Conservation (phyloP, 2,113 vertebrate genomes). For the Eidolon helvum region DNA sequence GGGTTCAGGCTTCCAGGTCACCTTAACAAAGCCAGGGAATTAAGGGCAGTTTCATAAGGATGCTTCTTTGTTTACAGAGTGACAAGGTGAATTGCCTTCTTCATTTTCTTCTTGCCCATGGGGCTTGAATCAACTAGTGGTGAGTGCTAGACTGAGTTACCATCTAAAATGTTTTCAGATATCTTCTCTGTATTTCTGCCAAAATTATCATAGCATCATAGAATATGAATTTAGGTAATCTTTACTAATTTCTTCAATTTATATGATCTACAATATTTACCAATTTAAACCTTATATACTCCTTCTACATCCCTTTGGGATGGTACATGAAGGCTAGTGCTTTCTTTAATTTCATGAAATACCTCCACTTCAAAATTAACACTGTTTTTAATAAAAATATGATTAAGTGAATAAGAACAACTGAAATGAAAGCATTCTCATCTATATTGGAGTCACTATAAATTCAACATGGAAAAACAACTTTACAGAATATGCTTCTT, state of each 20-base stretch:
- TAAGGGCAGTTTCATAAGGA: not conserved
- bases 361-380: not conserved
- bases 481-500: not conserved
- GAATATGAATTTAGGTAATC: not conserved
- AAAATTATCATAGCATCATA: not conserved
- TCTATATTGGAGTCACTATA: not conserved
- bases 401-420: not conserved
- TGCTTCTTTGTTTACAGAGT: not conserved
- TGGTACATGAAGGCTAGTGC: not conserved
- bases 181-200: not conserved
- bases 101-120: not conserved
- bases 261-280: not conserved
- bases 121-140: not conserved
- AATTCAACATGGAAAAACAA: constrained; percentile 24
- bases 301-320: not conserved
- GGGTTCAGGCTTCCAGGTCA: not conserved
- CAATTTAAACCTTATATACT: not conserved
- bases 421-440: constrained; percentile 25
- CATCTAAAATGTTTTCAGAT: not conserved
- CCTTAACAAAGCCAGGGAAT: not conserved
- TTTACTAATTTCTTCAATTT: constrained; percentile 4
- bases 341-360: not conserved
- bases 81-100: not conserved
- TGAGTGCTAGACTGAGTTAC: not conserved
- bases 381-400: not conserved